Conservation (phyloP, 2,888 invertebrate species). For the Melinaea menophilus region DNA sequence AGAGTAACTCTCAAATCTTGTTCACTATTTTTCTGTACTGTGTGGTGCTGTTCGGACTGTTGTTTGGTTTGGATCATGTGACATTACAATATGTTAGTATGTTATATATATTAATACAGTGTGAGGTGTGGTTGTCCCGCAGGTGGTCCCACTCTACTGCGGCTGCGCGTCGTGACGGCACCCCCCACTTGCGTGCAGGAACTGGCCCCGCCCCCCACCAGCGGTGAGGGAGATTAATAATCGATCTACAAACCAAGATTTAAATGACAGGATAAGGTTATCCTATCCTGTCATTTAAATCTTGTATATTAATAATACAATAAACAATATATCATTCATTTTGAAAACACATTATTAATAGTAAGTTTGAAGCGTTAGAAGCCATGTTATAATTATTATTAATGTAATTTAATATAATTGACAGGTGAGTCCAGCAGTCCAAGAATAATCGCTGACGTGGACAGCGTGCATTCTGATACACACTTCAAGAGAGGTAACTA, state of each 20-base stretch:
- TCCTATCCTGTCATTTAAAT: too few relatives aligned
- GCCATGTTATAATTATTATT: neutral
- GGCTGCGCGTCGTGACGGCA: slow-evolving; percentile 83
- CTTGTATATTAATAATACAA: too few relatives aligned
- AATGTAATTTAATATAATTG: slow-evolving; percentile 26
- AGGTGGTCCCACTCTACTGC: slow-evolving; percentile 83
- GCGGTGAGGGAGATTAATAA: slow-evolving; percentile 14
- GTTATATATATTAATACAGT: too few relatives aligned
- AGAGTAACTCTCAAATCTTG: too few relatives aligned
- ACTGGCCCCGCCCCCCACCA: slow-evolving; percentile 48
- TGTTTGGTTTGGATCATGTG: too few relatives aligned
- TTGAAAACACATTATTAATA: too few relatives aligned
- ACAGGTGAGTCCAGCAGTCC: slow-evolving; percentile 77
- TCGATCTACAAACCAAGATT: neutral
- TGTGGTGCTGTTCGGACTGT: too few relatives aligned
- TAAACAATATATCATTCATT: too few relatives aligned
- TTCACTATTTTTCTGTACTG: too few relatives aligned
- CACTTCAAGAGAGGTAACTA: slow-evolving; percentile 69
- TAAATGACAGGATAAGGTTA: too few relatives aligned
- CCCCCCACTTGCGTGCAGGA: slow-evolving; percentile 80
- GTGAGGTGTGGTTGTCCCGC: neutral
- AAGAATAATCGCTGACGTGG: slow-evolving; percentile 76
- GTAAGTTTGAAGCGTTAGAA: slow-evolving; percentile 38
- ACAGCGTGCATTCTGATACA: slow-evolving; percentile 77
- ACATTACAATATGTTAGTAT: too few relatives aligned